Conservation (phyloP, 2,797 vertebrate species). For the Cercopithecus hamlyni region DNA sequence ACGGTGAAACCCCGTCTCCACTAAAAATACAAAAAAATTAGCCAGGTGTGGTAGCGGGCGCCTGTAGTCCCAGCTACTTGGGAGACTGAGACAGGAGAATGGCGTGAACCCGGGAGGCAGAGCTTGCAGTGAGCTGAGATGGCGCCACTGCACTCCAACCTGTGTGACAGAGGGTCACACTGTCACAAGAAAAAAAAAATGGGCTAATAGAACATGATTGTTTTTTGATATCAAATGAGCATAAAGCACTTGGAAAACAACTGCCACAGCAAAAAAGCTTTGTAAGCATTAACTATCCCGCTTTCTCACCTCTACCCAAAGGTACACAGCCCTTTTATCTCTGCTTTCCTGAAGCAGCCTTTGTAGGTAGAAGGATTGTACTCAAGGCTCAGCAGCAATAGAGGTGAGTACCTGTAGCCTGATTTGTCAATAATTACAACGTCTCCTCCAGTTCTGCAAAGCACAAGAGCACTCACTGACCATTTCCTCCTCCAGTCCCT, state of each 20-base stretch:
- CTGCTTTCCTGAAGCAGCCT: background rate
- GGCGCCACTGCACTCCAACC: no score
- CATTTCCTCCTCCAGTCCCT: background rate
- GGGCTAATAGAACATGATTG: background rate
- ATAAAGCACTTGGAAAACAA: background rate
- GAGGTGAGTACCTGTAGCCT: background rate
- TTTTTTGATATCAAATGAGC: background rate
- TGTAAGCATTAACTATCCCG: no score
- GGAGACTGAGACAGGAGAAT: no score
- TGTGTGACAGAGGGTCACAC: no score
- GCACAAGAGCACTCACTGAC: background rate
- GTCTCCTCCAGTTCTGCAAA: background rate
- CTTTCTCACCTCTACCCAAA: background rate
- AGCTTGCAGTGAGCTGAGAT: no score
- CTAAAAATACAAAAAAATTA: no score
- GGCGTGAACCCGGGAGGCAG: no score
- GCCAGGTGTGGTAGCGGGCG: fast-evolving
- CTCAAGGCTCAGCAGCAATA: background rate
- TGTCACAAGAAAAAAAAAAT: background rate
- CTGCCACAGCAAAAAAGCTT: background rate
- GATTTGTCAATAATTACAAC: background rate
- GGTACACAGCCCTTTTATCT: background rate
- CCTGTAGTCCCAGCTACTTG: no score
- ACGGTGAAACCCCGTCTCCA: no score
- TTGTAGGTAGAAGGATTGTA: background rate